These are phyloP conservation scores for Psophia crepitans DNA, from an alignment of 2,113 vertebrate species.

Conservation along the genomic window DNA sequence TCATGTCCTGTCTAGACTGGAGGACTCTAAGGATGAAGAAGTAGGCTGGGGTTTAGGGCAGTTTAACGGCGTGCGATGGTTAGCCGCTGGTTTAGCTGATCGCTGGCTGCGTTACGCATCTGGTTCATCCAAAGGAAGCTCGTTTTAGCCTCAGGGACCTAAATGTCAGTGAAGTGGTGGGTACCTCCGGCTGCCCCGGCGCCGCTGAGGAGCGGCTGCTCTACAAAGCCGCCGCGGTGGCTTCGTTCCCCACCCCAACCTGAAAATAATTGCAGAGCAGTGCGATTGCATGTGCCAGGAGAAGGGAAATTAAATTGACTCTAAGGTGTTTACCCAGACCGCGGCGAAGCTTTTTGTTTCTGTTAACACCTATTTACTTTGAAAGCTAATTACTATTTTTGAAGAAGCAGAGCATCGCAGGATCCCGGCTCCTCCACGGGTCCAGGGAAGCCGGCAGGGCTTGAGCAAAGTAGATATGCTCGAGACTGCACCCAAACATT, in stretches of 20 bases:
- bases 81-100: not conserved
- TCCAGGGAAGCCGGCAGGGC: rapidly evolving
- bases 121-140: conserved; percentile 1
- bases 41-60: not conserved
- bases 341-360: conserved; percentile 6
- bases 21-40: not conserved
- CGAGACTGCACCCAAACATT: not conserved
- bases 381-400: conserved; percentile 33
- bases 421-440: rapidly evolving
- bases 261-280: not conserved
- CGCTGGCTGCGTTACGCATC: not conserved
- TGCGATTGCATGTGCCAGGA: not conserved
- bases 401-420: not conserved
- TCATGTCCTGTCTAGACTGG: conserved; percentile 36
- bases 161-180: not conserved
- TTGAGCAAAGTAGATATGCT: not conserved
- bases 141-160: not conserved
- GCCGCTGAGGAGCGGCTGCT: not conserved
- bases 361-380: conserved; percentile 39
- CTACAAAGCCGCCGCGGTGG: rapidly evolving
- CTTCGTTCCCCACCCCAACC: not conserved
- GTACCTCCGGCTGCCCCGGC: not conserved
- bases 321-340: conserved; percentile 27
- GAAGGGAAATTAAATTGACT: conserved; percentile 24
- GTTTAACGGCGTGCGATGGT: not conserved